Base-by-base conservation (phyloP, 2,113 vertebrate genomes). In the human (Homo sapiens) region DNA sequence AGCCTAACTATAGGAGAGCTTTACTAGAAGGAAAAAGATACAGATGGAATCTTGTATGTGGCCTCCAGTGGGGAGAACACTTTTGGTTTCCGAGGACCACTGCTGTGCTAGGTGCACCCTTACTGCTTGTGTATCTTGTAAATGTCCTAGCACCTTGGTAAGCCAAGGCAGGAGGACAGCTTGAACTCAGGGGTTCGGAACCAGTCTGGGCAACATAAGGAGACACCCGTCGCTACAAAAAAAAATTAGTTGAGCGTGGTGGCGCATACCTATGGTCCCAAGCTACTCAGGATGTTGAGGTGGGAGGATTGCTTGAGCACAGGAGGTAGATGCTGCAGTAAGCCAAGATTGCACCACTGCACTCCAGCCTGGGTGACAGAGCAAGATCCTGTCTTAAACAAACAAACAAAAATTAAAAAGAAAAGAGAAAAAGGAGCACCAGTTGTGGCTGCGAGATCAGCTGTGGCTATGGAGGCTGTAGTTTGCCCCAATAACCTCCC, bases 1-100 rank as follows among this genome's bases (percentile, higher is more conserved):
- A 99, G 99, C 61, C 61, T 64, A 30, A 64, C 61, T 64, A 64
- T 30, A 12, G 27, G 27, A 64, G 27, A 64, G 27, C 27, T 64
- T 64, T 30, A 30, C 61, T 30, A 64, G 25, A 13, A 64, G 61
- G 61, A 64, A 64, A 64, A 64, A 64, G 25, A 64, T 64, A 64
- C 27, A 64, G 61, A 64, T 64, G 61, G 61, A 64, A 64, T 64
- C 61, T 30, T 13, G 11, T 30, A 64, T 64, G 61, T 64, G 61
- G 61, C 61, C 61, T 64, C 27, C 27, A 64, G 61, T 30, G 61
- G 61, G 27, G 61, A 64, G 61, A 30, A 64, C 27, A 30, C 61
- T 64, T 61, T 61, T 64, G 61, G 61, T 12, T 64, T 64, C 27
- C 2, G 5, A 30, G 61, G 61, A 11, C 61, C 61, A 64, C 6